phyloP scores from a whole-genome alignment of 2,113 vertebrate genomes.

The Rhegmatorhina hoffmannsi region DNA sequence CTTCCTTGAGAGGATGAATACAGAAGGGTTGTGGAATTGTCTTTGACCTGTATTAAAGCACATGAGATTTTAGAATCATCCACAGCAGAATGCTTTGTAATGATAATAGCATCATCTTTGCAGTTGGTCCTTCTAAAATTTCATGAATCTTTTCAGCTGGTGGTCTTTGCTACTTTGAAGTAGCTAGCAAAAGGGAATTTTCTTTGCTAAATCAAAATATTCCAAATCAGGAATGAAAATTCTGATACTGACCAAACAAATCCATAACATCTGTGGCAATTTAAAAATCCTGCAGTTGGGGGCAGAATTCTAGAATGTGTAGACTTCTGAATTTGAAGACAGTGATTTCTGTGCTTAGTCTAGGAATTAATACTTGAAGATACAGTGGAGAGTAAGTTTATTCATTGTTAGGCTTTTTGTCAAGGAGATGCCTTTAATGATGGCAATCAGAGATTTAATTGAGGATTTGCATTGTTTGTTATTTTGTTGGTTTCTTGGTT shows the following conservation, averaged over 20 bases:
- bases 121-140: neutral
- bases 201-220: neutral
- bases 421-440: neutral
- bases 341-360: neutral
- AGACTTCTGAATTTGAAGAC: neutral
- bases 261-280: neutral
- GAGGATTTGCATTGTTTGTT: neutral
- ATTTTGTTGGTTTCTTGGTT: neutral
- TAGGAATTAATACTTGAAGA: neutral
- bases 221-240: neutral
- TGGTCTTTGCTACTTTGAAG: neutral
- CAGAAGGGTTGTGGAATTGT: neutral
- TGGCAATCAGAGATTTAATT: neutral
- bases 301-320: neutral
- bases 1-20: neutral
- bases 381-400: neutral
- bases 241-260: neutral
- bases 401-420: neutral
- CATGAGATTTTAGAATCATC: neutral
- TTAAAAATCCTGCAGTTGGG: neutral
- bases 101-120: neutral
- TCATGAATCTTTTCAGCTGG: neutral
- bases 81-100: neutral
- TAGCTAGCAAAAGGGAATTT: neutral
- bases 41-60: neutral